Evolutionary conservation across 2,113 vertebrate species (phyloP).

Genomic region (Tychaedon coryphoeus): DNA sequence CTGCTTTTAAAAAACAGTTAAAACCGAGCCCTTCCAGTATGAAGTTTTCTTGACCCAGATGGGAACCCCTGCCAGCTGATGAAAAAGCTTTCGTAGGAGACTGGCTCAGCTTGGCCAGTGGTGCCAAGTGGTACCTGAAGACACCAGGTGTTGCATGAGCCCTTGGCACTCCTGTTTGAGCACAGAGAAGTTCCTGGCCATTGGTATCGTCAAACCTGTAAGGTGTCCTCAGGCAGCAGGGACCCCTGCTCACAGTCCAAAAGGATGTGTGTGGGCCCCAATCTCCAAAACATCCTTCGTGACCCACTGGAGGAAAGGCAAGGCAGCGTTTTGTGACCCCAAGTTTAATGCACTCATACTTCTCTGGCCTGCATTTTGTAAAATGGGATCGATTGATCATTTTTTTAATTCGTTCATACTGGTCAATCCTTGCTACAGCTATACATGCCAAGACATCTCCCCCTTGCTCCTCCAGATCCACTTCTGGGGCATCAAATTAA

Average conservation of each 20-base stretch:
- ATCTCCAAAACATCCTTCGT: rapidly evolving
- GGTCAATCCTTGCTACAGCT: neutral
- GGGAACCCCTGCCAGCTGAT: neutral
- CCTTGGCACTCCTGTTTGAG: neutral
- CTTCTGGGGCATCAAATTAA: neutral
- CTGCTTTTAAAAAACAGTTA: neutral
- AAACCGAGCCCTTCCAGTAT: rapidly evolving
- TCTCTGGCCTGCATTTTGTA: neutral
- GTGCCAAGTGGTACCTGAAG: neutral
- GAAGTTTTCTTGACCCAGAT: neutral
- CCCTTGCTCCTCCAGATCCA: rapidly evolving
- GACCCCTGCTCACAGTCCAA: neutral
- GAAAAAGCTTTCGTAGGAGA: neutral
- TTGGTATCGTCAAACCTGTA: neutral
- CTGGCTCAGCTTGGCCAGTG: neutral
- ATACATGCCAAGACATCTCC: neutral
- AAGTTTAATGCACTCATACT: rapidly evolving
- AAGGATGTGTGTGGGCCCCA: neutral
- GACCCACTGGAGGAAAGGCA: neutral
- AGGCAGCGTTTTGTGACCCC: rapidly evolving
- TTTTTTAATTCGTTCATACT: neutral
- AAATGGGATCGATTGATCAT: neutral
- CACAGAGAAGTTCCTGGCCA: neutral
- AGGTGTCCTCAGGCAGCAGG: neutral
- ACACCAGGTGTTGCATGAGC: neutral